Evolutionary conservation across 2,797 vertebrate genomes (phyloP).

Genomic region (Iguana delicatissima): DNA sequence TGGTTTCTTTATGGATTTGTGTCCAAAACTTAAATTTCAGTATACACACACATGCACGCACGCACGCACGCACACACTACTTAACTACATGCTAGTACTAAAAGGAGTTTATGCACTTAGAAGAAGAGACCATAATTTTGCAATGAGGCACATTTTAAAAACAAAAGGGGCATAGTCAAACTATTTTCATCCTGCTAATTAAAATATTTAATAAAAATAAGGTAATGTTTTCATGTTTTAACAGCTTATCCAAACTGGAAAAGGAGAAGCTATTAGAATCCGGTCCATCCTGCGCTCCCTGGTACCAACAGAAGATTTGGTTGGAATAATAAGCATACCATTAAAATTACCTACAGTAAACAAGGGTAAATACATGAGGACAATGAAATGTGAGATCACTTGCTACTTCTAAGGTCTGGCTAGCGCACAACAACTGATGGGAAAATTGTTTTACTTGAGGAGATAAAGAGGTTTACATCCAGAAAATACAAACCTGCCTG

Average conservation of each 20-base stretch:
- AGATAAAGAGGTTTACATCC: neutral
- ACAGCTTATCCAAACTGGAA: conserved; percentile 98
- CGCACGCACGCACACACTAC: too few relatives aligned
- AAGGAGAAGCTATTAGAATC: conserved; percentile 97
- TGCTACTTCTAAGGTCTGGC: neutral
- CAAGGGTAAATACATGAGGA: conserved; percentile 87
- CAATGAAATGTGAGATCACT: neutral
- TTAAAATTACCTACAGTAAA: conserved; percentile 91
- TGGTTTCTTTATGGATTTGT: neutral
- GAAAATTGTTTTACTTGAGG: neutral
- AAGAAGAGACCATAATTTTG: neutral
- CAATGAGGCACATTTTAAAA: neutral
- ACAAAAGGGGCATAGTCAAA: neutral
- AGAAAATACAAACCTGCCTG: neutral
- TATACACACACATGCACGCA: too few relatives aligned
- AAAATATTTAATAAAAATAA: conserved; percentile 22
- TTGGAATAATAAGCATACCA: conserved; percentile 97
- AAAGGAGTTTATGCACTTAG: neutral
- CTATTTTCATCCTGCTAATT: neutral
- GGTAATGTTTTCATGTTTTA: conserved; percentile 41
- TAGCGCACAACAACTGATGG: neutral
- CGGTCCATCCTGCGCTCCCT: conserved; percentile 96
- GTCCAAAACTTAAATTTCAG: neutral
- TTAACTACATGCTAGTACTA: neutral
- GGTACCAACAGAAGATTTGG: conserved; percentile 96